These are phyloP conservation scores for Melolontha melolontha DNA, from an alignment of 2,888 invertebrate genomes.

Conservation along the genomic window DNA sequence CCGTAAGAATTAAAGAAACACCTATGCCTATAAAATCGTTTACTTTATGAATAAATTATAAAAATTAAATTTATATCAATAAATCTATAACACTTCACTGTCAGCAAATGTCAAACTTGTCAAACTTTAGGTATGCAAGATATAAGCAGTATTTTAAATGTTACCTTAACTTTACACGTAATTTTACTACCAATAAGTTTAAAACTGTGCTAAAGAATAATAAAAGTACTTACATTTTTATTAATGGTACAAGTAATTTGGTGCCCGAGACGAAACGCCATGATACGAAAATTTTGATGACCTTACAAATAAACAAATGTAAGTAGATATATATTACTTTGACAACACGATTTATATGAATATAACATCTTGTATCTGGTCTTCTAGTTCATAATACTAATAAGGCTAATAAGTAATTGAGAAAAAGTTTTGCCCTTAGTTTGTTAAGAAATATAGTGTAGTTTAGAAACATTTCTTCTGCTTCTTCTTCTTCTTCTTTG, in stretches of 20 bases:
- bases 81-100: slow-evolving; percentile 16
- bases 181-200: neutral
- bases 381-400: neutral
- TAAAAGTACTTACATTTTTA: slow-evolving; percentile 49
- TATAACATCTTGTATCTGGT: neutral
- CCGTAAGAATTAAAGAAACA: no score
- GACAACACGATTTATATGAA: slow-evolving; percentile 26
- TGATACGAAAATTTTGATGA: slow-evolving; percentile 46
- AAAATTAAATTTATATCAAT: no score
- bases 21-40: no score
- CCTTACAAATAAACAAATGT: slow-evolving; percentile 42
- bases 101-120: slow-evolving; percentile 42
- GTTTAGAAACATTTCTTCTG: no score
- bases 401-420: no score
- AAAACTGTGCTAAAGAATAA: neutral
- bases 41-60: no score
- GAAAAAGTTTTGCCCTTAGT: no score
- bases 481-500: no score
- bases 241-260: slow-evolving; percentile 50
- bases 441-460: no score
- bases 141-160: no score
- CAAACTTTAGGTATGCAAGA: neutral
- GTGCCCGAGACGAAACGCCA: slow-evolving; percentile 51
- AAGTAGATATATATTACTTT: slow-evolving; percentile 35
- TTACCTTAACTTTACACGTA: neutral